Evolutionary conservation across 1,140 invertebrate species (phyloP).

Genomic region (Anoplophora glabripennis): DNA sequence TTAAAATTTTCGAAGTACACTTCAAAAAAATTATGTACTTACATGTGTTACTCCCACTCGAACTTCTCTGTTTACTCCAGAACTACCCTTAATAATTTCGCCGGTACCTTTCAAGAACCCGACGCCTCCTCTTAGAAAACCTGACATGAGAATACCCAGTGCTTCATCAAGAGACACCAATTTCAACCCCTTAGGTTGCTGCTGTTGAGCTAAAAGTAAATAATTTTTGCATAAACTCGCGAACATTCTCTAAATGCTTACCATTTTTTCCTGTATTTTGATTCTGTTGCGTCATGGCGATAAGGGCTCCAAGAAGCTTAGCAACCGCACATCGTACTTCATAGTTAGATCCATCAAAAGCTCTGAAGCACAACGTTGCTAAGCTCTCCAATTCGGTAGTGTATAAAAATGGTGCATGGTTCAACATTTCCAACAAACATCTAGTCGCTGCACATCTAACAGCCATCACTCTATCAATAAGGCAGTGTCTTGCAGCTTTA

Average conservation of each 20-base stretch:
- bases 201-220: constrained; percentile 44
- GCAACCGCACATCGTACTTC: constrained; percentile 91
- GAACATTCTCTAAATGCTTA: constrained; percentile 29
- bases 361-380: constrained; percentile 83
- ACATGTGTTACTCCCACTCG: constrained; percentile 92
- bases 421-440: constrained; percentile 87
- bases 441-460: constrained; percentile 86
- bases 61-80: constrained; percentile 90
- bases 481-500: constrained; percentile 78
- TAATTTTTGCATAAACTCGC: neutral
- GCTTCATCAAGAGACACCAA: constrained; percentile 87
- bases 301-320: constrained; percentile 81
- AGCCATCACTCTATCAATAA: constrained; percentile 87
- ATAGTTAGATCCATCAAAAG: constrained; percentile 92
- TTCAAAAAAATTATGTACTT: constrained; percentile 49
- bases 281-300: constrained; percentile 77
- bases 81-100: constrained; percentile 94
- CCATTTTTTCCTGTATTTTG: constrained; percentile 51
- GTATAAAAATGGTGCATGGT: constrained; percentile 83
- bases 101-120: constrained; percentile 93
- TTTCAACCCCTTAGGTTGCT: constrained; percentile 51
- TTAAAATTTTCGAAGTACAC: neutral
- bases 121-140: constrained; percentile 89
- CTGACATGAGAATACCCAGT: constrained; percentile 87
- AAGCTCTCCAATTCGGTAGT: constrained; percentile 87